phyloP scores from a whole-genome alignment of 2,797 vertebrate genomes.

The Mallotus villosus region DNA sequence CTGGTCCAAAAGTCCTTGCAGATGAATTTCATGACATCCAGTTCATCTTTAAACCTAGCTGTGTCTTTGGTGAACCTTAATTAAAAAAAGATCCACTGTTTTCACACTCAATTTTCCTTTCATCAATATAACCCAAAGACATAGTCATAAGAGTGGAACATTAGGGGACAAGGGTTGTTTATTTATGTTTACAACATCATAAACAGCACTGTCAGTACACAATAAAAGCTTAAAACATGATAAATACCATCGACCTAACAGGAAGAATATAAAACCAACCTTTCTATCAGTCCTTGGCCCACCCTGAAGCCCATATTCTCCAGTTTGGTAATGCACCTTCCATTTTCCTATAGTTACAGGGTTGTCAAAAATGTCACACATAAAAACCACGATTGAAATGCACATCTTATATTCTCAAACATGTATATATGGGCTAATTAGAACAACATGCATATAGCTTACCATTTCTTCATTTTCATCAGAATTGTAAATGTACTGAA shows the following conservation, averaged over 20 bases:
- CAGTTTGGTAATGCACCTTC: constrained; percentile 88
- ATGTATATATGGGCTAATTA: too few relatives aligned
- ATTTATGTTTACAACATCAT: neutral
- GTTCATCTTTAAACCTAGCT: constrained; percentile 92
- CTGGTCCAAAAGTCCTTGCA: constrained; percentile 98
- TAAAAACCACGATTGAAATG: neutral
- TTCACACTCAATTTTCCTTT: neutral
- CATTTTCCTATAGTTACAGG: constrained; percentile 80
- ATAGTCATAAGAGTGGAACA: neutral
- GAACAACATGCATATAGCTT: constrained; percentile 47
- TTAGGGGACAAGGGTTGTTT: neutral
- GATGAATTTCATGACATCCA: constrained; percentile 97
- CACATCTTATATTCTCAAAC: too few relatives aligned
- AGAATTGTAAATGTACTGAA: constrained; percentile 87
- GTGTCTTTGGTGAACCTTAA: constrained; percentile 93
- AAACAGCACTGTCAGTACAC: too few relatives aligned
- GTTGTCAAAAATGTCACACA: neutral
- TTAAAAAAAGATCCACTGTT: neutral
- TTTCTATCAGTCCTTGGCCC: constrained; percentile 92
- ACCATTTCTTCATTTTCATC: constrained; percentile 84
- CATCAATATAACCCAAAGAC: neutral
- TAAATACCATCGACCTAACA: too few relatives aligned
- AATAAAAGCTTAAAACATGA: too few relatives aligned
- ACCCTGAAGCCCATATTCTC: constrained; percentile 94
- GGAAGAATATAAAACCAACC: constrained; percentile 61